Evolutionary conservation across 2,797 vertebrate species (phyloP).

Genomic region (Gambelia wislizenii): DNA sequence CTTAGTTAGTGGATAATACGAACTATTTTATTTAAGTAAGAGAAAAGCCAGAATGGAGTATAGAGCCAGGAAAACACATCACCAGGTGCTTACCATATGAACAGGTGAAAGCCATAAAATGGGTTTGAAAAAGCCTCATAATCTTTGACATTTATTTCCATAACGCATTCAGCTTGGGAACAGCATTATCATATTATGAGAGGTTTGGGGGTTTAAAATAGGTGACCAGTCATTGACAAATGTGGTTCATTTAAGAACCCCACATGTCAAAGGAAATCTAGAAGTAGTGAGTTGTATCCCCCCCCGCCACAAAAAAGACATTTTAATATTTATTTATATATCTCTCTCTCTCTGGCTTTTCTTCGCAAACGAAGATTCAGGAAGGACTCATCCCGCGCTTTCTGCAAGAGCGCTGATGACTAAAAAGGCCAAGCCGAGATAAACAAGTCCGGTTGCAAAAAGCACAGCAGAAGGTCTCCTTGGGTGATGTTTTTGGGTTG

Average conservation of each 20-base stretch:
- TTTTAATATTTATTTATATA: no score
- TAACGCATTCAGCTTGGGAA: constrained; percentile 20
- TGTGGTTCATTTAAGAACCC: constrained; percentile 7
- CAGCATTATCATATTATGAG: constrained; percentile 32
- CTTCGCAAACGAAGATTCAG: no score
- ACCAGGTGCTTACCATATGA: constrained; percentile 3
- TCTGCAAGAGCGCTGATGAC: no score
- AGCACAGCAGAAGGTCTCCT: no score
- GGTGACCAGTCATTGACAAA: neutral
- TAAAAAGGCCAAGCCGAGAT: no score
- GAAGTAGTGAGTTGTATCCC: neutral
- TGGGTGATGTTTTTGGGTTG: no score
- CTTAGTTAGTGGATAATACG: constrained; percentile 14
- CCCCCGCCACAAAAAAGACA: no score
- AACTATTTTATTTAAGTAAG: constrained; percentile 42
- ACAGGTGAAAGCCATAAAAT: constrained; percentile 39
- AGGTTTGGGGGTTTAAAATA: constrained; percentile 32
- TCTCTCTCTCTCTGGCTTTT: no score
- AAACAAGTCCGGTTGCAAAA: no score
- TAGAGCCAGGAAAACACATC: constrained; percentile 33
- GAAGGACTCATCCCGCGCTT: no score
- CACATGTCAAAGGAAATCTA: neutral
- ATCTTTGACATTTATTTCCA: constrained; percentile 36
- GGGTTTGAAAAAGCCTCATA: constrained; percentile 24
- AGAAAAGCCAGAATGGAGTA: constrained; percentile 22